Base-by-base conservation (phyloP, 2,888 invertebrate species). In the Caradrina clavipalpis region DNA sequence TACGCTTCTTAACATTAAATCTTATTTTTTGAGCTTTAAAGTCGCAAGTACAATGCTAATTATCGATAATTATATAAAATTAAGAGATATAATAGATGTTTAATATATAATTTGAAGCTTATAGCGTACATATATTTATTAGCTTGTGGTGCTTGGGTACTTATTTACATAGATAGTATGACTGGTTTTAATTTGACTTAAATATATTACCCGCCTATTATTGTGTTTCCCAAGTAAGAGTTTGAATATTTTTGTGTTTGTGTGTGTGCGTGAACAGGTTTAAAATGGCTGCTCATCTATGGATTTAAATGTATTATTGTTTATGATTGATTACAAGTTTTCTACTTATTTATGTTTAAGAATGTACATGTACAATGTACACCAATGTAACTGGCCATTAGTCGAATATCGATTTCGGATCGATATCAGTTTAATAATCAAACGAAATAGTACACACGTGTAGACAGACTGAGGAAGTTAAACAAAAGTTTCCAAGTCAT, bases 101-200 rank as follows among this genome's bases (percentile, higher is more conserved):
- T 93, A 92, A 92, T 87, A 88, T 90, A 91, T 91, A 72, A 85
- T 87, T 89, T 88, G 86, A 87, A 88, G 91, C 85, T 89, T 90
- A 89, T 78, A 69, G 83, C 87, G 73, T 87, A 88, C 88, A 87
- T 91, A 91, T 92, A 91, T 93, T 92, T 92, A 91, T 91, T 90
- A 83, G 93, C 91, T 93, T 93, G 86, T 88, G 95, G 95, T 95
- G 95, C 93, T 94, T 94, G 93, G 95, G 94, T 93, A 92, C 87
- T 90, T 92, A 88, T 89, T 86, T 90, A 85, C 89, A 86, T 93
- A 92, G 86, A 80, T 85, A 81, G 82, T 75, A 3, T 17, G 86
- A 85, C 89, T 90, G 89, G 90, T 88, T 90, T 90, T 87, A 85
- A 85, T 86, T 55, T 26, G n/a, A 51, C 64, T 69, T 39, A 47